A percentile compares a stretch with the other conserved stretches of the same genome.
phyloP scores from a whole-genome alignment of 2,888 invertebrate species.

The Tryphoninae sp. region DNA sequence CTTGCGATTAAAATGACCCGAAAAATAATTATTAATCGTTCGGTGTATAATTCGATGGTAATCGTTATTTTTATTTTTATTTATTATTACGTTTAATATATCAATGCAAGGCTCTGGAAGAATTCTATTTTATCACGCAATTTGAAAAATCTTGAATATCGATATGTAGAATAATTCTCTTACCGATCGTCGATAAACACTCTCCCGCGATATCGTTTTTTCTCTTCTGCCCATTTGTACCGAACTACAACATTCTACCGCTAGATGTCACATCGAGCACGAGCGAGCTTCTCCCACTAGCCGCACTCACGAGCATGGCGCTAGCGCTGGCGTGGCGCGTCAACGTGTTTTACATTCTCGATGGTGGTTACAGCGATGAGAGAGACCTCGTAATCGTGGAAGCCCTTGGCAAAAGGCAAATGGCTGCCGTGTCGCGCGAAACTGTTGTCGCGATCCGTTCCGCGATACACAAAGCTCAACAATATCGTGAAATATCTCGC shows the following conservation, averaged over 20 bases:
- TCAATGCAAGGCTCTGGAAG: not conserved
- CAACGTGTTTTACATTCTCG: not conserved
- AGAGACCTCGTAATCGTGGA: conserved; percentile 63
- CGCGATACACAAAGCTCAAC: not conserved
- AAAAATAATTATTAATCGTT: too few relatives aligned
- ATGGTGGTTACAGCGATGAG: not conserved
- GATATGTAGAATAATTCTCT: conserved; percentile 1
- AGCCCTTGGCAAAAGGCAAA: conserved; percentile 70
- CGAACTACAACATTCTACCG: not conserved
- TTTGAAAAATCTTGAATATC: not conserved
- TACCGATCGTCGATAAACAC: conserved; percentile 2
- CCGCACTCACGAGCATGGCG: not conserved
- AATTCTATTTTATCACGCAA: not conserved
- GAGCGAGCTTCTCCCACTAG: not conserved
- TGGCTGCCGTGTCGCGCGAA: conserved; percentile 71
- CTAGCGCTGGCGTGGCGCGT: not conserved
- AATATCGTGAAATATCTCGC: conserved; percentile 8
- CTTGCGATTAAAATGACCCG: too few relatives aligned
- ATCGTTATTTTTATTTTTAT: not conserved
- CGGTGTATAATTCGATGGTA: too few relatives aligned
- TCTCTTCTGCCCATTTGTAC: not conserved
- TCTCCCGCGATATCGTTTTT: not conserved
- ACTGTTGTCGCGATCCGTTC: conserved; percentile 49
- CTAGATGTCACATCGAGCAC: not conserved
- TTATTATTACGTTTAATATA: not conserved